These are phyloP conservation scores for Entosphenus tridentatus DNA, from an alignment of 2,113 vertebrate species.

Conservation along the genomic window DNA sequence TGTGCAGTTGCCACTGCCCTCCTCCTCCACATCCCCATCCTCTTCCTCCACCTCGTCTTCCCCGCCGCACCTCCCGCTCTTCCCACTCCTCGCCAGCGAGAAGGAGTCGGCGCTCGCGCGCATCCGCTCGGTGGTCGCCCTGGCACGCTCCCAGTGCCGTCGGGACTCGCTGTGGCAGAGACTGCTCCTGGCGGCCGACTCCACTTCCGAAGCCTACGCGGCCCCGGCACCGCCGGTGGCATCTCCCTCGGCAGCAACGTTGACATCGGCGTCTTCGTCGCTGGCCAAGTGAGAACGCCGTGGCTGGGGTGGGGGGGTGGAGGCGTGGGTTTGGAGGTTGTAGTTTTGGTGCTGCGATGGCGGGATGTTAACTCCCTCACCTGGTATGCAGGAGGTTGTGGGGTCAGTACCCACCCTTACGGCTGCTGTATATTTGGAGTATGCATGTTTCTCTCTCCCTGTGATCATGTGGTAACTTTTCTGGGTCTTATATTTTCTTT, in stretches of 20 bases:
- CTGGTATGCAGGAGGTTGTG: not conserved
- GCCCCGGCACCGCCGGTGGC: not conserved
- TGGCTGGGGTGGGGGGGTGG: not conserved
- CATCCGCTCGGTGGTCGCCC: conserved; percentile 57
- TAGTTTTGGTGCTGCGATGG: not conserved
- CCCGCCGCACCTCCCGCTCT: conserved; percentile 22
- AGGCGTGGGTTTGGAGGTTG: not conserved
- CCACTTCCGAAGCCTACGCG: not conserved
- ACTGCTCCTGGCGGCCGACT: conserved; percentile 37
- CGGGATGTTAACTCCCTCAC: not conserved
- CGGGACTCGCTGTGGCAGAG: conserved; percentile 87
- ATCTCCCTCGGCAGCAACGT: not conserved
- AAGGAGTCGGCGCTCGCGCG: conserved; percentile 45
- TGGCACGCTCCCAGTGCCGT: conserved; percentile 83
- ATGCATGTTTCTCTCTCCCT: too few species aligned
- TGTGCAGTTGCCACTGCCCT: conserved; percentile 15
- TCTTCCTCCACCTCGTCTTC: conserved; percentile 29
- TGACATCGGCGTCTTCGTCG: not conserved
- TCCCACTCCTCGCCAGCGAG: conserved; percentile 56
- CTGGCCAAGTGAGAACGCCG: not conserved
- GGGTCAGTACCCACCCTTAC: too few species aligned
- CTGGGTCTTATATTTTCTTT: too few species aligned
- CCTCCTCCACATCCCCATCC: conserved; percentile 20
- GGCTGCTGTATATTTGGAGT: too few species aligned
- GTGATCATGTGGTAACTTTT: too few species aligned